Evolutionary conservation across 2,113 vertebrate genomes (phyloP).

Genomic region (Haemorhous mexicanus): DNA sequence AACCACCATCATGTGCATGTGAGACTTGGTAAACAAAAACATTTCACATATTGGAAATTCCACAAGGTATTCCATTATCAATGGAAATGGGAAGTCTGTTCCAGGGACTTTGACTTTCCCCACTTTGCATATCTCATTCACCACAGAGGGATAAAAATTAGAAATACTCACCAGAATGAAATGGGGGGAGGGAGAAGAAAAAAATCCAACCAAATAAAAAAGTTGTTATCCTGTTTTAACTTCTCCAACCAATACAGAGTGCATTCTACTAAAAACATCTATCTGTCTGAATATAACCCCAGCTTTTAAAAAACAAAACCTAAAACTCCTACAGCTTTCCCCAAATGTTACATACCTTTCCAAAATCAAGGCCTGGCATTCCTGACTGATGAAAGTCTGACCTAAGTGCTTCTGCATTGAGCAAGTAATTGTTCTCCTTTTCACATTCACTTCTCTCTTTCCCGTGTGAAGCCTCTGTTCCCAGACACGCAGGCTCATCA

Average conservation of each 20-base stretch:
- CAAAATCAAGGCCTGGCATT: slow-evolving; percentile 60
- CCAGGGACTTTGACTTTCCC: neutral
- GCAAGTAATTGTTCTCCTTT: slow-evolving; percentile 67
- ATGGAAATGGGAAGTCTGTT: neutral
- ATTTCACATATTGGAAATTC: neutral
- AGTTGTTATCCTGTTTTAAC: neutral
- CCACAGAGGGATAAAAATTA: neutral
- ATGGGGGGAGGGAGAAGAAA: neutral
- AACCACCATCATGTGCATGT: neutral
- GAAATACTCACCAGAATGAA: neutral
- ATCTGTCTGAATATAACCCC: neutral
- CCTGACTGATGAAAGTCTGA: slow-evolving; percentile 75
- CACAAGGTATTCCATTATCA: neutral
- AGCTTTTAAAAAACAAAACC: neutral
- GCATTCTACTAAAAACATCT: neutral
- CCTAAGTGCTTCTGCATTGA: slow-evolving; percentile 81
- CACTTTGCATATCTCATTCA: neutral
- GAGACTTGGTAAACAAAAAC: neutral
- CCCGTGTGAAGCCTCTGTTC: slow-evolving; percentile 28
- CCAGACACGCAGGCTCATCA: slow-evolving; percentile 8
- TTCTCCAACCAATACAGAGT: neutral
- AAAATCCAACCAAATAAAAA: neutral
- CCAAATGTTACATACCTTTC: slow-evolving; percentile 68
- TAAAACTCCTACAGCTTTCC: neutral
- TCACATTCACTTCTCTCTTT: slow-evolving; percentile 20